Evolutionary conservation across 2,113 vertebrate genomes (phyloP), one percentile per base, ranked within the genome.

Genomic region (Pomatorhinus ruficollis): DNA sequence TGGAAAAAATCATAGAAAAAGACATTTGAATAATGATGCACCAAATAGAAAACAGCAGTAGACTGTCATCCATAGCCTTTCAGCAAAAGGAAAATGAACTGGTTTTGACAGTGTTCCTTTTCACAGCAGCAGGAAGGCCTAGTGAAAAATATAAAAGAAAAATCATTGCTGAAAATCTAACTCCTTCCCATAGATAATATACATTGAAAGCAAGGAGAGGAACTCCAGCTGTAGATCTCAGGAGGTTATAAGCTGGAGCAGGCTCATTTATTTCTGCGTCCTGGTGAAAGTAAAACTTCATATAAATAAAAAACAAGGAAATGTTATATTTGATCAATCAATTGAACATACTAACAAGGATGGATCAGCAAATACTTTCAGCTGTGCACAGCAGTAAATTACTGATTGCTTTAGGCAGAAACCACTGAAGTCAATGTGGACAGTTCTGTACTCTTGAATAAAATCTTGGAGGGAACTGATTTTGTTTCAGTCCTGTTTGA

Each of bases 41-140:
- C 40, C 45, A 68, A 96, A 94, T 82, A 68, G 93, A 91, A 95
- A 94, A 89, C 0, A 16, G 83, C 87, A 86, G 60, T 84, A n/a
- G 91, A 72, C 68, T 95, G 93, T 91, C 95, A 92, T 64, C 82
- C 44, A 8, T 25, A 75, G 63, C 45, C 81, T 90, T 81, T 60
- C 66, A 90, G 90, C 42, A 81, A 65, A 79, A 93, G 66, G 60
- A 64, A 76, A 94, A 72, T 22, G 37, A 92, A 95, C 54, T 86
- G 42, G 7, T 77, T 95, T 87, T 93, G 94, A 90, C 92, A 97
- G 52, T 64, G 59, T 57, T 95, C 24, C 52, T 94, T 97, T 89
- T 87, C 56, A 89, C 42, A 74, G 72, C 40, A 63, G 52, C 66
- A 81, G n/a, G 33, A 83, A 93, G 33, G n/a, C 54, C 83, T 68